A percentile compares a stretch with the other conserved stretches of the same genome.
Evolutionary conservation across 2,113 vertebrate genomes (phyloP).

Genomic region (Pollachius pollachius): DNA sequence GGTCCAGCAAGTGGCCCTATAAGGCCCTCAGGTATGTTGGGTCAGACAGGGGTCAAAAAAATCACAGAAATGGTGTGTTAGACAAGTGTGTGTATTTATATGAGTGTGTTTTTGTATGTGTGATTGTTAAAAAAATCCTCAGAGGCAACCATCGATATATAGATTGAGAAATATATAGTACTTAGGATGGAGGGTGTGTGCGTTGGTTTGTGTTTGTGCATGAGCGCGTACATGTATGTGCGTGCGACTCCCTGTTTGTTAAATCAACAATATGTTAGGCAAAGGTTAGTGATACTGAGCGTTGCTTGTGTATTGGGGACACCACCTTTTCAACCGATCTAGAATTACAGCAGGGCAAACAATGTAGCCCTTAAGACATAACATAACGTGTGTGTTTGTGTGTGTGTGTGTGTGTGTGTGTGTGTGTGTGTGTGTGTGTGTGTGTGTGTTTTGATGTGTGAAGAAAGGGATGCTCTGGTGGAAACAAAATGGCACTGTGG

Average conservation of each 20-base stretch:
- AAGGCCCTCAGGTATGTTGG: constrained; percentile 1
- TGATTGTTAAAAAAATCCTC: too few relatives aligned
- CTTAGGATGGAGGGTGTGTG: too few relatives aligned
- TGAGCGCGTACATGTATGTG: constrained; percentile 25
- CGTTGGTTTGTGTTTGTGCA: neutral
- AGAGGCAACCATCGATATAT: too few relatives aligned
- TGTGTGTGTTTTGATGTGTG: neutral
- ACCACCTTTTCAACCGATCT: constrained; percentile 33
- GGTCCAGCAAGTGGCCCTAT: too few relatives aligned
- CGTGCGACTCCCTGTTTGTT: constrained; percentile 12
- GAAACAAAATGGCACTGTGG: too few relatives aligned
- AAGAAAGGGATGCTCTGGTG: neutral
- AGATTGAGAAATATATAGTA: too few relatives aligned
- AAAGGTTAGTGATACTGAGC: constrained; percentile 44
- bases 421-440: neutral
- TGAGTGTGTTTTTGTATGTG: too few relatives aligned
- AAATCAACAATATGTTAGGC: constrained; percentile 51
- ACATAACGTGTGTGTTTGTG: constrained; percentile 17
- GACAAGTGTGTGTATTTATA: too few relatives aligned
- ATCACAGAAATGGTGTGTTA: too few relatives aligned
- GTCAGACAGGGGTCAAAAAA: constrained; percentile 48
- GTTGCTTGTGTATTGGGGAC: constrained; percentile 47
- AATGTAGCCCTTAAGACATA: constrained; percentile 35
- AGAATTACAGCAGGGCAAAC: constrained; percentile 51
- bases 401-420: constrained; percentile 20